Percentiles rank a stretch among this genome's conserved stretches.
Conservation (phyloP, 2,113 vertebrate species). For the Antennarius striatus region DNA sequence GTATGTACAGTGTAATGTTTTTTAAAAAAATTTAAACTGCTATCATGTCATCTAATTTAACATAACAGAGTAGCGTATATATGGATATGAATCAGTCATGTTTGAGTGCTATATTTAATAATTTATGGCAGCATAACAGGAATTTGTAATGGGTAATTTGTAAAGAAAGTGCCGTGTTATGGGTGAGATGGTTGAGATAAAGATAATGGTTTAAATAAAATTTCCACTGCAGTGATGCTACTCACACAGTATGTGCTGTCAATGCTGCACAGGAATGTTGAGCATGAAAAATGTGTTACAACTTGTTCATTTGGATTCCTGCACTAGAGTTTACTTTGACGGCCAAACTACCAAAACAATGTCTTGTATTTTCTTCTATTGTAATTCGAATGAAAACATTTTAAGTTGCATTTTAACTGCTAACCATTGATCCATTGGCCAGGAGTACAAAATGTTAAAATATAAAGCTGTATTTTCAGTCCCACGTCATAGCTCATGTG, state of each 20-base stretch:
- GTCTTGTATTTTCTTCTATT: neutral
- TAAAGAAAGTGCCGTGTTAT: too few relatives aligned
- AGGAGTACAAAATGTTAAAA: too few relatives aligned
- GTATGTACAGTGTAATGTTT: too few relatives aligned
- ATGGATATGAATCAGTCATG: too few relatives aligned
- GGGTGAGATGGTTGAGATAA: neutral
- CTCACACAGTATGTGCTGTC: neutral
- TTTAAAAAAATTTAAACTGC: too few relatives aligned
- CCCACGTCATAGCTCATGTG: too few relatives aligned
- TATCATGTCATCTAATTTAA: too few relatives aligned
- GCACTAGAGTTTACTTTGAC: neutral
- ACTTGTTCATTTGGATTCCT: slow-evolving; percentile 52
- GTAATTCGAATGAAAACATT: neutral
- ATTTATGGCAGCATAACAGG: too few relatives aligned
- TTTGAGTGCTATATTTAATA: too few relatives aligned
- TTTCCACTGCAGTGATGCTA: neutral
- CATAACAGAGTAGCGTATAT: too few relatives aligned
- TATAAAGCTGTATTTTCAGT: too few relatives aligned
- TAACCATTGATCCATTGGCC: neutral
- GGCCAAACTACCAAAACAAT: neutral
- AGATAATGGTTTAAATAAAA: neutral
- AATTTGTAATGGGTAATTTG: too few relatives aligned
- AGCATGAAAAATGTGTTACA: slow-evolving; percentile 42
- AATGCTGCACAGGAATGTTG: slow-evolving; percentile 53
- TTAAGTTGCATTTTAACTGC: neutral